Base-by-base conservation (phyloP, 2,113 vertebrate species). In the Istiophorus platypterus region DNA sequence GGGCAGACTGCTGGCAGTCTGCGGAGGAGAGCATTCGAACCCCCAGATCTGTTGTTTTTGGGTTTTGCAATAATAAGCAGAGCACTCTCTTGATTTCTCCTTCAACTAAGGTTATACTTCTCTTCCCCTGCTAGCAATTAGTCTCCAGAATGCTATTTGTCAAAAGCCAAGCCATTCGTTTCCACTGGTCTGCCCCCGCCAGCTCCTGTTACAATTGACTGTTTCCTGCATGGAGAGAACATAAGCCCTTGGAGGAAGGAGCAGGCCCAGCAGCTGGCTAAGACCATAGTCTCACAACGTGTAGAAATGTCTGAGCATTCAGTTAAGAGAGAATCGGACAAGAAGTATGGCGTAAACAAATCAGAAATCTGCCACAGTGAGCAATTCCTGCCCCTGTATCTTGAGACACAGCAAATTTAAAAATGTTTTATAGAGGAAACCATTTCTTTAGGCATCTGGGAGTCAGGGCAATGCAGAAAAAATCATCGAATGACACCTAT, bases 101-200 rank as follows among this genome's bases (percentile, higher is more conserved):
- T 62, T 85, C 51, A 92, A 89, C 80, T 67, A 62, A 62, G 79
- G 81, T 89, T 85, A 82, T 82, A 82, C 86, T 94, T 87, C 76
- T 82, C 87, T 93, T 94, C 92, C 90, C 76, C 89, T 87, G 85
- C 81, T 81, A 83, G 91, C 87, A 95, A 95, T 95, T 94, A 93
- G 89, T 89, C 85, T 85, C 72, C 75, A 88, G 82, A 89, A 94
- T 51, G 80, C 86, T 57, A 92, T 95, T 93, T 90, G 90, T 95
- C 93, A 94, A 90, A 88, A 90, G 80, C 85, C 87, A 78, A 88
- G 80, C 65, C 83, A 62, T 90, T 82, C 34, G 39, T 88, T 81
- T 77, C 82, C 88, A 92, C 70, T 57, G 87, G 87, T 85, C 69
- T 78, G 85, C 81, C 84, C 74, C 83, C 27, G 29, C 88, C 82